Conservation (phyloP, 2,888 invertebrate species). For the Brenthis daphne region DNA sequence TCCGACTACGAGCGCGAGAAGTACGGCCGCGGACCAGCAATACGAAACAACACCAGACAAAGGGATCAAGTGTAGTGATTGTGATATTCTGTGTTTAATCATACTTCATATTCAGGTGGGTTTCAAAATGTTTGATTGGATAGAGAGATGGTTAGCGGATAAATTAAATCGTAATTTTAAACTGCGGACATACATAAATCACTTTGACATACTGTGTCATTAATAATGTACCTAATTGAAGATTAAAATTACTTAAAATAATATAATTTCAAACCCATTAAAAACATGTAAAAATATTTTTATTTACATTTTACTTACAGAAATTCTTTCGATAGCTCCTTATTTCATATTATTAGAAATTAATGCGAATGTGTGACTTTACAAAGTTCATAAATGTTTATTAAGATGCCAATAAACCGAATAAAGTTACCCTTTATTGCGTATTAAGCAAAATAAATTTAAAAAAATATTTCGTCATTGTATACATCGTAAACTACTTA, state of each 20-base stretch:
- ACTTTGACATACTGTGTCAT: conserved; percentile 5
- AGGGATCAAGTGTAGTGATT: conserved; percentile 61
- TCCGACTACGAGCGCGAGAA: conserved; percentile 58
- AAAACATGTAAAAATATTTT: no score
- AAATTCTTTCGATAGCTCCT: no score
- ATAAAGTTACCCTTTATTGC: neutral
- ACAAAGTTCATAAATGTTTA: no score
- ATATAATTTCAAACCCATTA: neutral
- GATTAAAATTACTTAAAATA: neutral
- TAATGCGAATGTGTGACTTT: no score
- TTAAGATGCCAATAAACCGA: no score
- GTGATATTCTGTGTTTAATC: conserved; percentile 42
- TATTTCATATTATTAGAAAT: no score
- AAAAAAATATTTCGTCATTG: no score
- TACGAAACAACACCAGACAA: conserved; percentile 48
- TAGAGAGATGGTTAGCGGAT: neutral
- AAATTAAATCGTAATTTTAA: conserved; percentile 27
- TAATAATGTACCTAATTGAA: neutral
- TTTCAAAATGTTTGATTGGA: conserved; percentile 34
- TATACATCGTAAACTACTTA: no score
- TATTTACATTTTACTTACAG: no score
- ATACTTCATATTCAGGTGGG: conserved; percentile 56
- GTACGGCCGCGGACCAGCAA: conserved; percentile 55
- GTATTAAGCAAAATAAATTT: no score
- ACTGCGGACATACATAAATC: conserved; percentile 25